Conservation (phyloP, 2,113 vertebrate genomes). For the Pantherophis guttatus region DNA sequence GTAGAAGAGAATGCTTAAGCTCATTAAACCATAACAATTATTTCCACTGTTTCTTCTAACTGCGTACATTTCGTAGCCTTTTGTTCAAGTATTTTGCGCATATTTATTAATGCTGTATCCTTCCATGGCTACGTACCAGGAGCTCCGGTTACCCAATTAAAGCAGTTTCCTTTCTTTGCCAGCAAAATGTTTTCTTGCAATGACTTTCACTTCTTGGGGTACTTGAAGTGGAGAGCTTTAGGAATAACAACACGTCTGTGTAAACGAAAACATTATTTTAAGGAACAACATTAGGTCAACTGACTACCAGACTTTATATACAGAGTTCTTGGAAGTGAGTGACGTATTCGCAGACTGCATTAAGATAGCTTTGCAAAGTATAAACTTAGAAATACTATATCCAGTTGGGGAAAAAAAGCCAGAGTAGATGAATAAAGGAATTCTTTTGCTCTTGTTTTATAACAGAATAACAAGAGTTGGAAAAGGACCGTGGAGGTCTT, state of each 20-base stretch:
- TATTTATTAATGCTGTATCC: fast-evolving
- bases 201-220: constrained; percentile 17
- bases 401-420: not conserved
- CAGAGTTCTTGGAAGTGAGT: not conserved
- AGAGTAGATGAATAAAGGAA: not conserved
- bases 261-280: constrained; percentile 10
- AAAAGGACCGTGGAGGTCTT: not conserved
- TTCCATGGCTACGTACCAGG: not conserved
- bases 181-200: not conserved
- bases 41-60: not conserved
- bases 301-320: not conserved
- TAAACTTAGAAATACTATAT: not conserved
- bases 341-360: not conserved
- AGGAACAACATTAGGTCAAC: not conserved
- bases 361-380: not conserved
- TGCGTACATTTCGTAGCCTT: not conserved
- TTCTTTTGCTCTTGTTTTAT: not conserved
- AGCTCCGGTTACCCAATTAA: not conserved
- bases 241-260: not conserved
- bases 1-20: not conserved
- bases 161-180: not conserved
- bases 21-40: not conserved
- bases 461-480: not conserved
- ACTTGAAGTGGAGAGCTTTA: constrained; percentile 19
- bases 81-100: not conserved